Evolutionary conservation across 92 coral and sea anemone genomes (phyloP), one percentile per base, ranked within the genome.

Genomic region (Paragorgia papillata): DNA sequence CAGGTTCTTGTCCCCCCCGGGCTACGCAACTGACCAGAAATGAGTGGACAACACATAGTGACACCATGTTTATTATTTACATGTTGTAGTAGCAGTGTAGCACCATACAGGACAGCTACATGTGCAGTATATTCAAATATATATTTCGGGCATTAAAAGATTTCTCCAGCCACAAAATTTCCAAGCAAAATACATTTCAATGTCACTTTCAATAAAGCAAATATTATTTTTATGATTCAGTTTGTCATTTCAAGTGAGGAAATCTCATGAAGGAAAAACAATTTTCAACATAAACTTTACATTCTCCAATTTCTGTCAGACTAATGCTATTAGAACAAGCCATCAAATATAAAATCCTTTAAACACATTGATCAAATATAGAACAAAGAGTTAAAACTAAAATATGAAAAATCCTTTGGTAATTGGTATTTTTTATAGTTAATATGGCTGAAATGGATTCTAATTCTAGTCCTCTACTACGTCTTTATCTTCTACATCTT

Each of bases 401-500:
- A 71, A 71, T 53, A 71, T 51, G 62, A 55, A 71, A 68, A 53
- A 51, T 69, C 60, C 64, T 51, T 71, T 71, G 35, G 21, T n/a
- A 4, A 4, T 37, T 37, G 10, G 10, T 53, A 53, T 32, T 71
- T 49, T 71, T 71, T 55, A 71, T 51, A 69, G 76, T 53, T 71
- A 13, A 50, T 31, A 63, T 35, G 27, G 57, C 22, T 49, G 53
- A n/a, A 24, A 64, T 71, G 43, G 6, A 37, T 37, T 10, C 43
- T 31, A 8, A 37, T 37, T 10, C 43, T 31, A 8, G 29, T 71
- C 53, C 12, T 71, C 78, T 33, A 29, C 61, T 30, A 55, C 68
- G 12, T 84, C 78, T 50, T 73, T 81, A 24, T 74, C 77, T 26
- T 82, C 85, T 0, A 80, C 71, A 54, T 85, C 89, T 57, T 85